phyloP scores from a whole-genome alignment of 2,113 vertebrate genomes.

The Otocyon megalotis region DNA sequence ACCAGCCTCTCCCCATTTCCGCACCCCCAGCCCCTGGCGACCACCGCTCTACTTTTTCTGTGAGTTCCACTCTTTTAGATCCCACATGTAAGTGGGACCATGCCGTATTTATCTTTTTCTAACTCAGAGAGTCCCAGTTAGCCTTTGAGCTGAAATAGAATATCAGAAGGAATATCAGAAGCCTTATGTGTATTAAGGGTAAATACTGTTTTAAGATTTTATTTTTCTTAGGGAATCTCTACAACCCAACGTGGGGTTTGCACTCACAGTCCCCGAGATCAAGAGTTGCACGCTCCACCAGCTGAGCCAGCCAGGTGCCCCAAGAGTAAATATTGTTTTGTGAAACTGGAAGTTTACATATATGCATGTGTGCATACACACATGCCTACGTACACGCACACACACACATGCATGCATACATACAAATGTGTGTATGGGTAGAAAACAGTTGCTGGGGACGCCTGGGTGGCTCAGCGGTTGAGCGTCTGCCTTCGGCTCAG shows the following conservation, averaged over 20 bases:
- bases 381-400: too few species aligned
- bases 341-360: neutral
- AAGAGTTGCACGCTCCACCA: neutral
- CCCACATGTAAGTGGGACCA: too few species aligned
- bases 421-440: too few species aligned
- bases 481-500: too few species aligned
- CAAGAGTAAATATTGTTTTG: neutral
- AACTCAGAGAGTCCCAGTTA: neutral
- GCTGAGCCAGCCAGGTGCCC: neutral
- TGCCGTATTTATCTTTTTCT: neutral
- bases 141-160: neutral
- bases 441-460: too few species aligned
- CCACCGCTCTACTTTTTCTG: neutral
- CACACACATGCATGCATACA: neutral
- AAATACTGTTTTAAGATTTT: neutral
- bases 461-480: too few species aligned
- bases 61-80: neutral
- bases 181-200: neutral
- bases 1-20: accelerated
- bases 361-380: neutral
- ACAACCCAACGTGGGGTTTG: neutral
- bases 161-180: neutral
- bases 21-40: neutral
- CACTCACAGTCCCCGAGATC: neutral
- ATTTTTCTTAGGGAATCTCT: neutral